phyloP scores from a whole-genome alignment of 2,888 invertebrate genomes.

The Dorcus hopei region DNA sequence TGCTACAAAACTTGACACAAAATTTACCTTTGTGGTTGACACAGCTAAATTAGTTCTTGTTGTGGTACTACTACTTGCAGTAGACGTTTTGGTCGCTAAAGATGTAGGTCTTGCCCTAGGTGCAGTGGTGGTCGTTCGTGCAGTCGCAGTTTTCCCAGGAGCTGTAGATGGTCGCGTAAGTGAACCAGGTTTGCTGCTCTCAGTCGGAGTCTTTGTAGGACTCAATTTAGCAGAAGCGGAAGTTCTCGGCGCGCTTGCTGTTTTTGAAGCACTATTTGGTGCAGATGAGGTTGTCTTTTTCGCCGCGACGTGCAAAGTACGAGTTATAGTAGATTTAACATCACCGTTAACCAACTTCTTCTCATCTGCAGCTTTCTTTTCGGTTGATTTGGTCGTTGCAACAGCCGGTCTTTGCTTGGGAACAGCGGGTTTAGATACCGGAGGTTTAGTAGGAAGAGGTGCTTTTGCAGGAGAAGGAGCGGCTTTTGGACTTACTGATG shows the following conservation, averaged over 20 bases:
- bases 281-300: constrained; percentile 17
- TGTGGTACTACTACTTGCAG: constrained; percentile 19
- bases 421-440: constrained; percentile 1
- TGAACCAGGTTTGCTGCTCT: constrained; percentile 25
- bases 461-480: constrained; percentile 11
- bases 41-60: constrained; percentile 17
- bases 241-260: constrained; percentile 24
- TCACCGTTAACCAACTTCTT: constrained; percentile 26
- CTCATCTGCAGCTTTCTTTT: constrained; percentile 20
- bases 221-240: constrained; percentile 17
- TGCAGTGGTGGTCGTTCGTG: constrained; percentile 26
- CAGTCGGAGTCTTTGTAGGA: constrained; percentile 15
- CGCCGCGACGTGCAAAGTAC: constrained; percentile 18
- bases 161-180: constrained; percentile 29
- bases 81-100: constrained; percentile 20
- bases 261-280: constrained; percentile 14
- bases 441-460: not conserved
- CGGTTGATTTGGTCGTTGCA: not conserved
- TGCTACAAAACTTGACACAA: not conserved
- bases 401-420: constrained; percentile 2
- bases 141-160: constrained; percentile 14
- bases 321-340: constrained; percentile 21
- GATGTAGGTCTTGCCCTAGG: constrained; percentile 34
- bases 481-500: constrained; percentile 24
- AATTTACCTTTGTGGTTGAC: constrained; percentile 22